These are phyloP conservation scores for Camponotus fellah DNA, from an alignment of 2,888 invertebrate species.

Conservation along the genomic window DNA sequence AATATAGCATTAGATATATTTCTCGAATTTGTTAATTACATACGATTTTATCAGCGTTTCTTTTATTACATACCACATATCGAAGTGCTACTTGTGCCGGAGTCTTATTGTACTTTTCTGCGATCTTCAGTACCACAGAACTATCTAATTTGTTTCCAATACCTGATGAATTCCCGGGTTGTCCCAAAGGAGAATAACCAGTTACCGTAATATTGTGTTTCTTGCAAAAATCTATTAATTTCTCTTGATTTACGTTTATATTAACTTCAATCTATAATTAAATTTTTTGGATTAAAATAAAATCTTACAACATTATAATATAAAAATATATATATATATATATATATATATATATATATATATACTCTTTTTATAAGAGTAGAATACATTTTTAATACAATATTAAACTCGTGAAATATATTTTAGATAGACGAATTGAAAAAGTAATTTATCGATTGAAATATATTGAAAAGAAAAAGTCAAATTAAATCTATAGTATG, in stretches of 20 bases:
- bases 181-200: constrained; percentile 94
- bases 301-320: neutral
- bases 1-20: neutral
- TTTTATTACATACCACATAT: constrained; percentile 86
- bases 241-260: constrained; percentile 91
- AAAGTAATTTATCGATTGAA: neutral
- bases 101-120: constrained; percentile 89
- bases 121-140: constrained; percentile 88
- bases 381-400: neutral
- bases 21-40: constrained; percentile 5
- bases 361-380: neutral
- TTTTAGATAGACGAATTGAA: neutral
- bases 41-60: neutral
- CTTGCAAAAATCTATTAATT: constrained; percentile 90
- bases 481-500: neutral
- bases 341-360: too few relatives aligned
- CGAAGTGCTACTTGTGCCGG: constrained; percentile 90
- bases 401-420: neutral
- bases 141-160: constrained; percentile 90
- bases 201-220: constrained; percentile 90
- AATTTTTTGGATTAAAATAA: neutral
- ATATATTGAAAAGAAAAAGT: neutral
- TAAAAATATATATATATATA: neutral
- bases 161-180: constrained; percentile 91
- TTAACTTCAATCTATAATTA: constrained; percentile 91